A percentile compares a stretch with the other conserved stretches of the same genome.
phyloP scores from a whole-genome alignment of 35 echinoderm and acorn worm species.

The Nesometra sesokonis region DNA sequence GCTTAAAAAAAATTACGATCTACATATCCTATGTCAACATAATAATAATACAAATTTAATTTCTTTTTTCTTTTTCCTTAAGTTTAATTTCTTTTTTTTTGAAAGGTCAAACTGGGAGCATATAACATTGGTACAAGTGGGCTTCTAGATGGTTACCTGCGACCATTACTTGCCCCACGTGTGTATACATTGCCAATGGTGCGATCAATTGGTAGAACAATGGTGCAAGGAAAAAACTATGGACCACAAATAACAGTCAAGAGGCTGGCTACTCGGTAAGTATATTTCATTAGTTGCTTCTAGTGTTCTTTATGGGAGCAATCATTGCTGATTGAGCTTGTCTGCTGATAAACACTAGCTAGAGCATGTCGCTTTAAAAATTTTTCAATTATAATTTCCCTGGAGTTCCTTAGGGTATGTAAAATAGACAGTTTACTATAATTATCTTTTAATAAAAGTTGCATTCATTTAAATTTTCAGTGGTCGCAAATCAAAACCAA shows the following conservation, averaged over 20 bases:
- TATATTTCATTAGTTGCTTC: too few relatives aligned
- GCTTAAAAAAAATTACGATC: too few relatives aligned
- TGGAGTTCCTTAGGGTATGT: too few relatives aligned
- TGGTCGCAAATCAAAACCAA: constrained; percentile 90
- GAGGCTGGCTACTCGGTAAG: constrained; percentile 93
- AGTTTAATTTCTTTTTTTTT: background rate
- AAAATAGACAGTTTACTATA: too few relatives aligned
- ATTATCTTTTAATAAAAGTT: too few relatives aligned
- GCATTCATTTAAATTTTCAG: constrained; percentile 23
- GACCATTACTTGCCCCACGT: constrained; percentile 78
- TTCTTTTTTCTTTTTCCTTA: background rate
- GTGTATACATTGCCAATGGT: constrained; percentile 99
- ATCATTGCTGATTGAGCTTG: too few relatives aligned
- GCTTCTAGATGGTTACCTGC: constrained; percentile 60
- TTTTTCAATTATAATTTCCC: too few relatives aligned
- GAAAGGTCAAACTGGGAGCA: constrained; percentile 45
- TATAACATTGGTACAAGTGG: constrained; percentile 56
- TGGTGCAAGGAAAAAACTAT: constrained; percentile 99
- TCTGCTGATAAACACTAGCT: too few relatives aligned
- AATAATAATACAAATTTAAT: too few relatives aligned
- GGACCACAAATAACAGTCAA: constrained; percentile 96
- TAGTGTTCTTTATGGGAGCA: too few relatives aligned
- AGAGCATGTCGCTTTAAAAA: too few relatives aligned
- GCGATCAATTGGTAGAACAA: constrained; percentile 86
- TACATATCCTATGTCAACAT: too few relatives aligned